These are phyloP conservation scores for Cheilosia vulpina DNA, from an alignment of 2,888 invertebrate species.

Conservation along the genomic window DNA sequence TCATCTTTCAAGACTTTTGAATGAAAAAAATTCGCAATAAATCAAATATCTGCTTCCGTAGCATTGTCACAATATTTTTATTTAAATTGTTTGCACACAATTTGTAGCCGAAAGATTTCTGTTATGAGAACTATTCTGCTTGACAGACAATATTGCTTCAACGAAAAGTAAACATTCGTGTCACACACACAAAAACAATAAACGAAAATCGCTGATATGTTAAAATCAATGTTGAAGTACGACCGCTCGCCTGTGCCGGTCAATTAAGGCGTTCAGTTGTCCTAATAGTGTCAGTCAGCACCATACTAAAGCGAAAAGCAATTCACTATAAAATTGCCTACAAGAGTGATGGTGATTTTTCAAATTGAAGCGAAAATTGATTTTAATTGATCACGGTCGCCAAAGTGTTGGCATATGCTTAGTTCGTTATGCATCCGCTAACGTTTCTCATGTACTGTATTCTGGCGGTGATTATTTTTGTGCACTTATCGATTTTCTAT, in stretches of 20 bases:
- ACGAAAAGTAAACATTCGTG: slow-evolving; percentile 35
- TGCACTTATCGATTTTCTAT: slow-evolving; percentile 64
- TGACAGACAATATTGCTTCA: slow-evolving; percentile 35
- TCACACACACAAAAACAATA: not conserved
- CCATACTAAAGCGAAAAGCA: slow-evolving; percentile 8
- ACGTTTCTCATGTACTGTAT: slow-evolving; percentile 69
- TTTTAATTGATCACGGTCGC: slow-evolving; percentile 53
- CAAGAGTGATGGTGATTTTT: not conserved
- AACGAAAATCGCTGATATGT: slow-evolving; percentile 46
- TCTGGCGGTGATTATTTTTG: slow-evolving; percentile 57
- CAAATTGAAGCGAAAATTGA: slow-evolving; percentile 28
- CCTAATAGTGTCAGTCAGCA: slow-evolving; percentile 18
- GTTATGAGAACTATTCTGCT: slow-evolving; percentile 31
- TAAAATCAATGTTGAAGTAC: slow-evolving; percentile 10
- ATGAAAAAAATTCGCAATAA: not conserved
- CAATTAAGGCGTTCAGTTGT: slow-evolving; percentile 34
- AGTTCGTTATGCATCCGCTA: slow-evolving; percentile 53
- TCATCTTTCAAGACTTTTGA: slow-evolving; percentile 13
- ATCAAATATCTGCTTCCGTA: slow-evolving; percentile 5
- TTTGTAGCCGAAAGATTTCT: not conserved
- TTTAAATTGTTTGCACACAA: not conserved
- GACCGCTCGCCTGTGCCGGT: not conserved
- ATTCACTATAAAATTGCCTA: not conserved
- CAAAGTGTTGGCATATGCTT: not conserved
- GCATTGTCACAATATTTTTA: not conserved